Evolutionary conservation across 2,113 vertebrate genomes (phyloP).

Genomic region (Variabilichromis moorii): DNA sequence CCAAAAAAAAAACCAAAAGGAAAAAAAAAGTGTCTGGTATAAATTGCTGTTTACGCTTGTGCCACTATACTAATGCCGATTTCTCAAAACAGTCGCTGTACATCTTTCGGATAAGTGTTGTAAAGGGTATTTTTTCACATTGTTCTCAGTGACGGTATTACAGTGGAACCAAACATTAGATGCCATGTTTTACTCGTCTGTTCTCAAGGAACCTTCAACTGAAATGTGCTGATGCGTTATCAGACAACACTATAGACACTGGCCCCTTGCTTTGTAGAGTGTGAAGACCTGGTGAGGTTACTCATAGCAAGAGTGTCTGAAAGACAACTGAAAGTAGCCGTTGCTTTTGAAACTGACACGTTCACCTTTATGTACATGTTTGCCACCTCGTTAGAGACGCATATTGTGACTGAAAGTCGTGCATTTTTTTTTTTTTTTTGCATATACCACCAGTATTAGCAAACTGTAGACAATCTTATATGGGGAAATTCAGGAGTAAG

Average conservation of each 20-base stretch:
- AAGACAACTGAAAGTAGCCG: slow-evolving; percentile 71
- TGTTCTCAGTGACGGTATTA: slow-evolving; percentile 39
- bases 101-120: neutral
- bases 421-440: neutral
- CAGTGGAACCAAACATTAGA: slow-evolving; percentile 29
- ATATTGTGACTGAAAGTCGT: slow-evolving; percentile 50
- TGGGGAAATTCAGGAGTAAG: slow-evolving; percentile 22
- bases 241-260: slow-evolving; percentile 56
- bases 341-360: slow-evolving; percentile 65
- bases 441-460: slow-evolving; percentile 61
- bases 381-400: slow-evolving; percentile 28
- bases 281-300: slow-evolving; percentile 34
- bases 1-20: slow-evolving; percentile 41
- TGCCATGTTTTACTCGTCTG: neutral
- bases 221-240: slow-evolving; percentile 47
- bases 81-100: slow-evolving; percentile 16
- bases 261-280: slow-evolving; percentile 12
- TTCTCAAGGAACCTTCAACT: slow-evolving; percentile 19
- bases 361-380: slow-evolving; percentile 38
- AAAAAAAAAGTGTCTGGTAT: slow-evolving; percentile 11
- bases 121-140: neutral
- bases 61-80: slow-evolving; percentile 65
- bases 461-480: slow-evolving; percentile 56
- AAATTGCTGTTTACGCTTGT: slow-evolving; percentile 51
- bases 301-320: slow-evolving; percentile 62